These are phyloP conservation scores for Cydia splendana DNA, from an alignment of 1,140 invertebrate species.

Conservation along the genomic window DNA sequence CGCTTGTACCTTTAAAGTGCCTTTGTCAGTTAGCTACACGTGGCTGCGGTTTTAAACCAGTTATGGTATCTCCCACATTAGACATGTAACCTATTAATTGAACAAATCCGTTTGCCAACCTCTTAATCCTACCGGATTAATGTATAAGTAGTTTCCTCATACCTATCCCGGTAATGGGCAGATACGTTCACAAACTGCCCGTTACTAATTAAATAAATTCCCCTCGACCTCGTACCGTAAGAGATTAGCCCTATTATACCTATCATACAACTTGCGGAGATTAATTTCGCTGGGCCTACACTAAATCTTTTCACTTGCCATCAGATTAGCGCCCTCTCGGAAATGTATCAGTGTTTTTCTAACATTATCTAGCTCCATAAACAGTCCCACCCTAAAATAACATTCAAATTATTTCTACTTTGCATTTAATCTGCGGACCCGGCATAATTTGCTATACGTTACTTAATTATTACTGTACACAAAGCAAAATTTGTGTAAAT, in stretches of 20 bases:
- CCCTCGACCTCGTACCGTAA: conserved; percentile 29
- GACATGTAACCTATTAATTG: not conserved
- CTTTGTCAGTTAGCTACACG: not conserved
- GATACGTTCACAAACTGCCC: conserved; percentile 18
- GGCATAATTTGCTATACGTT: conserved; percentile 15
- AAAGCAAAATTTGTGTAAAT: conserved; percentile 15
- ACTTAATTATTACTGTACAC: conserved; percentile 7
- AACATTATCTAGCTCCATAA: conserved; percentile 62
- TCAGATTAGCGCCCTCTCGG: conserved; percentile 60
- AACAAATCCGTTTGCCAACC: not conserved
- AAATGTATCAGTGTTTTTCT: conserved; percentile 62
- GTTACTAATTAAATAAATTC: conserved; percentile 31
- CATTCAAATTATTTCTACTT: conserved; percentile 43
- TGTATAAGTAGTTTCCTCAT: not conserved
- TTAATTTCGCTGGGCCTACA: conserved; percentile 55
- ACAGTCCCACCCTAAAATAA: conserved; percentile 53
- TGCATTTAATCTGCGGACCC: conserved; percentile 43
- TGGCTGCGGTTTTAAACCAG: too few species aligned
- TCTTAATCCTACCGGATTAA: conserved; percentile 10
- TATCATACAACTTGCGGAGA: conserved; percentile 47
- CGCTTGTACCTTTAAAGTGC: too few species aligned
- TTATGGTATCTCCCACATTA: not conserved
- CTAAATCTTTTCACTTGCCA: conserved; percentile 67
- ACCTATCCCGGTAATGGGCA: not conserved
- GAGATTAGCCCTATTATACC: conserved; percentile 33